Conservation (phyloP, 1,140 invertebrate genomes). For the Diachasma alloeum region DNA sequence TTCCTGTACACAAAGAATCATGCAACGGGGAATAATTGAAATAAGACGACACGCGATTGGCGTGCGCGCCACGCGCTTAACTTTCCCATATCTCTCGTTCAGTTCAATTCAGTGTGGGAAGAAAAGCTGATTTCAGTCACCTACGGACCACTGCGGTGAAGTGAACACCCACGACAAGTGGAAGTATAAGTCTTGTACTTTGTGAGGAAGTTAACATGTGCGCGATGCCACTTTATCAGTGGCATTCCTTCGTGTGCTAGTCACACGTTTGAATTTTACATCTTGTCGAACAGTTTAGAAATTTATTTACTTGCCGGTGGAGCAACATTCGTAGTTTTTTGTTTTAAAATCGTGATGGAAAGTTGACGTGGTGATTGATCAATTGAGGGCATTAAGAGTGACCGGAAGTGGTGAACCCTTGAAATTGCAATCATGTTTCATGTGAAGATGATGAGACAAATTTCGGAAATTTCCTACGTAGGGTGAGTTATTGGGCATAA, state of each 20-base stretch:
- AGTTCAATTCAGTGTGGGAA: neutral
- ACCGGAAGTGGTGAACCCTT: neutral
- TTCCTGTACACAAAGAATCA: neutral
- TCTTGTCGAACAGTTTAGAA: neutral
- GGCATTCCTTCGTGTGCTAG: neutral
- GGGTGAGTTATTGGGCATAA: conserved; percentile 46
- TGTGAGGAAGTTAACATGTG: neutral
- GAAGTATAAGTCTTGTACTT: neutral
- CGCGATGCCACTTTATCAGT: neutral
- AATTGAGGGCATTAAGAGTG: neutral
- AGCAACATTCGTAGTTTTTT: neutral
- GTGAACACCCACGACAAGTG: neutral
- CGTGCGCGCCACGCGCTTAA: neutral
- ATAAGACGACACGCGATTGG: neutral
- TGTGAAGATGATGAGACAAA: conserved; percentile 55
- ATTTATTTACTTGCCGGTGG: neutral
- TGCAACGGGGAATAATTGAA: neutral
- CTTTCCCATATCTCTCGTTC: neutral
- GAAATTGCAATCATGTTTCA: neutral
- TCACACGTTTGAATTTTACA: neutral
- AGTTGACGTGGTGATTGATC: neutral
- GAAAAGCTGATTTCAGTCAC: neutral
- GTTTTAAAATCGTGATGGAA: neutral
- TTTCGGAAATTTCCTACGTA: conserved; percentile 61
- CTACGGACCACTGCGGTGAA: neutral